A percentile compares a stretch with the other conserved stretches of the same genome.
Conservation (phyloP, 2,797 vertebrate species). For the Smutsia temminckii region DNA sequence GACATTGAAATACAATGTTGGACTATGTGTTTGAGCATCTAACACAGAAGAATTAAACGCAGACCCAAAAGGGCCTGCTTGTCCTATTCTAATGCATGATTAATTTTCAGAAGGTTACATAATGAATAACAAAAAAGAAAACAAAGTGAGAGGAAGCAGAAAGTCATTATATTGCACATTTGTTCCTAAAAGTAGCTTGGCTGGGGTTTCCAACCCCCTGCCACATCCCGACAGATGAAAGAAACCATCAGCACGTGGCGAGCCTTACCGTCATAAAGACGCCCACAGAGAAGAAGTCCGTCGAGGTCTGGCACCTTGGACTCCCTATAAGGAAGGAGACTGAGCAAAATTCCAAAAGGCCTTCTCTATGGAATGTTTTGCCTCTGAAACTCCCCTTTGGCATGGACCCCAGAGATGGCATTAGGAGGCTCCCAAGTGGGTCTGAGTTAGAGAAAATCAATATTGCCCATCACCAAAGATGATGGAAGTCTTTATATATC, state of each 20-base stretch:
- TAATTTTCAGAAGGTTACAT: conserved; percentile 82
- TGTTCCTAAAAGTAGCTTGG: conserved; percentile 4
- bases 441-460: neutral
- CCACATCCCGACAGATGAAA: neutral
- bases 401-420: neutral
- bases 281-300: neutral
- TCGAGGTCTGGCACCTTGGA: neutral
- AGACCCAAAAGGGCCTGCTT: conserved; percentile 68
- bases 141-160: conserved; percentile 81
- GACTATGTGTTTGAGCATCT: neutral
- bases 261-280: neutral
- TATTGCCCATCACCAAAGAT: neutral
- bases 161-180: conserved; percentile 22
- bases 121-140: conserved; percentile 77
- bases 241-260: neutral
- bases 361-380: neutral
- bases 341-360: neutral
- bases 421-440: neutral
- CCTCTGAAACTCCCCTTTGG: neutral
- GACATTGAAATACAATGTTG: neutral
- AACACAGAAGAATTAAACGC: conserved; percentile 3
- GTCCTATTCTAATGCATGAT: conserved; percentile 81
- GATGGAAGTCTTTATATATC: neutral
- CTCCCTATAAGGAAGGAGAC: neutral
- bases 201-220: neutral